Evolutionary conservation across 2,888 invertebrate species (phyloP).

Genomic region (Lithosia quadra): DNA sequence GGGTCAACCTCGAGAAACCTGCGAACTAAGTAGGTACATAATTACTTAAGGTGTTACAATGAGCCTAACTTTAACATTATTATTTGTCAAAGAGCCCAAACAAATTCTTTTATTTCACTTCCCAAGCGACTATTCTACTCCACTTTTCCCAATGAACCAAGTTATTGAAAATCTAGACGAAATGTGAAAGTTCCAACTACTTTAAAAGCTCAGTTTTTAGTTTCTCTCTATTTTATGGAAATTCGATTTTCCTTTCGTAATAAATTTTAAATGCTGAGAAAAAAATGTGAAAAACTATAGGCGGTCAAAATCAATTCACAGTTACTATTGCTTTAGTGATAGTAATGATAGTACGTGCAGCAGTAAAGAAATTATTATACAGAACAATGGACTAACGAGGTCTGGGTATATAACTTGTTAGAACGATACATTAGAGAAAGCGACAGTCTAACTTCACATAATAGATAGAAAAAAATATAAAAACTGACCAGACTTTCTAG

Average conservation of each 20-base stretch:
- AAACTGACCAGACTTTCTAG: no score
- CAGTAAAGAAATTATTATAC: no score
- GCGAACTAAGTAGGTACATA: conserved; percentile 39
- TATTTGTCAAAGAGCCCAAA: conserved; percentile 21
- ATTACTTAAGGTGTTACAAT: conserved; percentile 40
- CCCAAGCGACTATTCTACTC: conserved; percentile 4
- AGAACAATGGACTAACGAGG: no score
- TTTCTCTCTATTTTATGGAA: conserved; percentile 22
- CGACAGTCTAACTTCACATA: no score
- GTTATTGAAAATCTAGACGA: conserved; percentile 41
- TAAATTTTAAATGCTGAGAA: neutral
- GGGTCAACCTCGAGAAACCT: conserved; percentile 25
- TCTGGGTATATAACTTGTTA: no score
- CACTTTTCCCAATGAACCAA: conserved; percentile 23
- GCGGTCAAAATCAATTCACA: no score
- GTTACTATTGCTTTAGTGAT: no score
- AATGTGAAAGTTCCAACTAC: conserved; percentile 21
- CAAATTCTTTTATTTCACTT: conserved; percentile 19
- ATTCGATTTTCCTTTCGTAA: conserved; percentile 18
- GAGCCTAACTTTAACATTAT: conserved; percentile 30
- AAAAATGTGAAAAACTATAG: neutral
- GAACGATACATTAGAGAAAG: no score
- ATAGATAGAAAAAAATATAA: no score
- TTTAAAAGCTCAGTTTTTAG: conserved; percentile 19
- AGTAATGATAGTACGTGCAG: no score